Base-by-base conservation (phyloP, 2,797 vertebrate species). In the Oreochromis mossambicus region DNA sequence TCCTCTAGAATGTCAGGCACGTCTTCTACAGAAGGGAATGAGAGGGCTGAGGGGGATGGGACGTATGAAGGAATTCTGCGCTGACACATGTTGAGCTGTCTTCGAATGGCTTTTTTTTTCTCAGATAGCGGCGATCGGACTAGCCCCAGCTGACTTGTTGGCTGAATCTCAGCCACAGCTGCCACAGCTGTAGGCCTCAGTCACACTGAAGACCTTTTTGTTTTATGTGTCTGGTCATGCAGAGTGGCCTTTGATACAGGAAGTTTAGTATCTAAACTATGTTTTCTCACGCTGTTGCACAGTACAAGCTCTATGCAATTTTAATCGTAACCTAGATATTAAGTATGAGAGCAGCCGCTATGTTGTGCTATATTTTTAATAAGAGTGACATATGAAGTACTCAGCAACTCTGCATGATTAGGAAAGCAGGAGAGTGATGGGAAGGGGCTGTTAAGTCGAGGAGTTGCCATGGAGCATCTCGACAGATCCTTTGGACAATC, bases 1-100 rank as follows among this genome's bases (percentile, higher is more conserved):
- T 95, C 83, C 83, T 92, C 86, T 43, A 95, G 94, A 95, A 96
- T 95, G 93, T 93, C 87, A 92, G 89, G 94, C 95, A 96, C 51
- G 91, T 94, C 83, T 88, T 83, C 84, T 80, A 82, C 32, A 83
- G 88, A 81, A 92, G 90, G 86, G 93, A 93, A 83, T 84, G 75
- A 78, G 6, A 41, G 73, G 48, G 51, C n/a, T 26, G 46, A 68
- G n/a, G 21, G 24, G 21, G 36, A 51, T 34, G 41, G 79, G 26
- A 6, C 12, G 55, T 46, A 75, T 14, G 36, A 56, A 58, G 80
- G 80, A 50, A 85, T 84, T 68, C 89, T 84, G 55, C 54, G 43
- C 81, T 83, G 88, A 89, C 93, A 89, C 92, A 88, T 91, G 91
- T 92, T 88, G 88, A 84, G 85, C 86, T 87, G 91, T 78, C 89